phyloP scores from a whole-genome alignment of 2,797 vertebrate genomes.

The Aeoliscus strigatus region DNA sequence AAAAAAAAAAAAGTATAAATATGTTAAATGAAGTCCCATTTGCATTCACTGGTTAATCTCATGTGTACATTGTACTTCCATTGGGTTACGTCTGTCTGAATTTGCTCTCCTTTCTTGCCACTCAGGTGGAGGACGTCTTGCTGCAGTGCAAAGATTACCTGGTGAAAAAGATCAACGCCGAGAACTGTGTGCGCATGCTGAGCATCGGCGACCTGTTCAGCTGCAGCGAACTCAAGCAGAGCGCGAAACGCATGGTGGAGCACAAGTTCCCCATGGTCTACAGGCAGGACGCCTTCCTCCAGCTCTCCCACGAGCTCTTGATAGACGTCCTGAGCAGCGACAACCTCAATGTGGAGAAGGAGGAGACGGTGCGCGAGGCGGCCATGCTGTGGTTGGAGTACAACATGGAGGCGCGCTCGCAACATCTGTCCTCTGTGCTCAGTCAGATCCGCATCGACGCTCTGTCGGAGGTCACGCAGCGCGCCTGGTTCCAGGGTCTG shows the following conservation, averaged over 20 bases:
- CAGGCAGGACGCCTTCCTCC: constrained; percentile 94
- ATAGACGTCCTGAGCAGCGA: constrained; percentile 96
- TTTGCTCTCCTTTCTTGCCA: neutral
- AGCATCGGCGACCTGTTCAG: constrained; percentile 97
- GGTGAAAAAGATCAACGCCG: constrained; percentile 97
- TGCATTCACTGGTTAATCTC: too few species aligned
- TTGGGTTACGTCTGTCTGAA: neutral
- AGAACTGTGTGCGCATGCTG: constrained; percentile 94
- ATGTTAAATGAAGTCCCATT: too few species aligned
- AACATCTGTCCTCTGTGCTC: constrained; percentile 95
- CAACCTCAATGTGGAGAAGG: constrained; percentile 98
- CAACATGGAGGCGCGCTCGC: constrained; percentile 92
- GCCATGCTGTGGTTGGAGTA: constrained; percentile 98
- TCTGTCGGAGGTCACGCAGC: constrained; percentile 95
- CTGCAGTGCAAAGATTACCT: constrained; percentile 93
- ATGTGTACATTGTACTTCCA: too few species aligned
- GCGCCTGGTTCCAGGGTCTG: constrained; percentile 97
- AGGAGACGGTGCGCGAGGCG: constrained; percentile 96
- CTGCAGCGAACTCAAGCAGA: constrained; percentile 94
- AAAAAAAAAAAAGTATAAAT: too few species aligned
- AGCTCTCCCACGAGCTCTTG: constrained; percentile 92
- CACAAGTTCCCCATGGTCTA: constrained; percentile 96
- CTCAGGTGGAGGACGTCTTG: constrained; percentile 92
- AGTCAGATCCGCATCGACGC: constrained; percentile 98
- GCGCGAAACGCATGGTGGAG: constrained; percentile 97